Base-by-base conservation (phyloP, 2,797 vertebrate species). In the Acrocephalus scirpaceus region DNA sequence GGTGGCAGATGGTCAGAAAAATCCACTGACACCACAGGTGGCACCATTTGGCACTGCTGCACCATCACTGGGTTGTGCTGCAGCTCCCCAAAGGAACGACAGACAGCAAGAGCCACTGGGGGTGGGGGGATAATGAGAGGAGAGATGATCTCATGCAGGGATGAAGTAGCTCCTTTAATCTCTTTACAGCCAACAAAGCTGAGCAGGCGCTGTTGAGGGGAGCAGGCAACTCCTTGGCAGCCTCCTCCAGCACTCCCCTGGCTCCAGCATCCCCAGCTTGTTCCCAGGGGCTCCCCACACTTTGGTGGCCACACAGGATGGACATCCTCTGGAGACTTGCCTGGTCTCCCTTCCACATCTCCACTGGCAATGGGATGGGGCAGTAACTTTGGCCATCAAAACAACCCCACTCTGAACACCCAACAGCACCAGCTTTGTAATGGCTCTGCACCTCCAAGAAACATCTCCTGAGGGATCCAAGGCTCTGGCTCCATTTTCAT, bases 1-100 rank as follows among this genome's bases (percentile, higher is more conserved):
- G 58, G 79, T 58, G 86, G 64, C 11, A 6, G 62, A 45, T 2
- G 25, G 60, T n/a, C 76, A 86, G 47, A n/a, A 58, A 80, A 86
- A 56, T 17, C 48, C 79, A 42, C 26, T 5, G 4, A 18, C 1
- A 10, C 30, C 2, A 5, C 0, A 0, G n/a, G 38, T 3, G 11
- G 70, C 38, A 36, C 32, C 0, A 1, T 16, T 32, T 20, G 8
- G 62, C 19, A 13, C 50, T 54, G 42, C 76, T 34, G 50, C 36
- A 27, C 45, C 51, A 5, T 27, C 67, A 8, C 20, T 2, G 16
- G 11, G 17, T 15, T 32, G 25, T 57, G 89, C 72, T 51, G 57
- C 36, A 65, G 65, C 51, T 81, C 51, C 42, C 29, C 53, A 13
- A 2, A 45, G 74, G 38, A 73, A 50, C 16, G 64, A 30, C 32